Evolutionary conservation across 2,888 invertebrate genomes (phyloP).

Genomic region (Chrysotoxum bicinctum): DNA sequence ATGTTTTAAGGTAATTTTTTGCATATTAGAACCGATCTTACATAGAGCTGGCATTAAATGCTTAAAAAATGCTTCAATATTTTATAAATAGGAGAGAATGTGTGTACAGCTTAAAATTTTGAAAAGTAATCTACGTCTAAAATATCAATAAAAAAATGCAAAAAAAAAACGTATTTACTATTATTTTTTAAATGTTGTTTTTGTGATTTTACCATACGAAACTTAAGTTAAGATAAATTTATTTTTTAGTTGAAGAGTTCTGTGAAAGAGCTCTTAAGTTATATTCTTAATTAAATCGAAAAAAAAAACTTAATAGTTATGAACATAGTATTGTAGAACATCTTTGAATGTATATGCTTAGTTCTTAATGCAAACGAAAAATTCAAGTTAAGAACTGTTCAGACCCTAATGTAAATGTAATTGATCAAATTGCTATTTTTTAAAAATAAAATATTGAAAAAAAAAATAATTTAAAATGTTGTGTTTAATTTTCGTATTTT

Average conservation of each 20-base stretch:
- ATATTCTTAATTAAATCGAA: conserved; percentile 34
- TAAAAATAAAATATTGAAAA: conserved; percentile 61
- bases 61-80: neutral
- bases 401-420: conserved; percentile 60
- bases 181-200: conserved; percentile 64
- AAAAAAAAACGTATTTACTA: conserved; percentile 37
- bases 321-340: neutral
- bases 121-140: neutral
- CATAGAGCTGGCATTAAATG: neutral
- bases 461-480: neutral
- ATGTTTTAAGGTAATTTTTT: neutral
- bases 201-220: conserved; percentile 72
- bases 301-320: conserved; percentile 16
- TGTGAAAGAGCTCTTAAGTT: conserved; percentile 26
- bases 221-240: conserved; percentile 54
- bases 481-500: neutral
- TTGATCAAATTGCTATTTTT: conserved; percentile 65
- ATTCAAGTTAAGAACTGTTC: conserved; percentile 48
- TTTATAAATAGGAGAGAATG: conserved; percentile 19
- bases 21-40: neutral
- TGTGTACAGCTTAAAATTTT: conserved; percentile 55
- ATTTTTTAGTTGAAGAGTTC: conserved; percentile 30
- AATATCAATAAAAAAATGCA: conserved; percentile 31
- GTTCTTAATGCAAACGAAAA: conserved; percentile 37
- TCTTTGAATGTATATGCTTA: conserved; percentile 17